These are phyloP conservation scores for Zaprionus vittiger DNA, from an alignment of 1,140 invertebrate species.

Conservation along the genomic window DNA sequence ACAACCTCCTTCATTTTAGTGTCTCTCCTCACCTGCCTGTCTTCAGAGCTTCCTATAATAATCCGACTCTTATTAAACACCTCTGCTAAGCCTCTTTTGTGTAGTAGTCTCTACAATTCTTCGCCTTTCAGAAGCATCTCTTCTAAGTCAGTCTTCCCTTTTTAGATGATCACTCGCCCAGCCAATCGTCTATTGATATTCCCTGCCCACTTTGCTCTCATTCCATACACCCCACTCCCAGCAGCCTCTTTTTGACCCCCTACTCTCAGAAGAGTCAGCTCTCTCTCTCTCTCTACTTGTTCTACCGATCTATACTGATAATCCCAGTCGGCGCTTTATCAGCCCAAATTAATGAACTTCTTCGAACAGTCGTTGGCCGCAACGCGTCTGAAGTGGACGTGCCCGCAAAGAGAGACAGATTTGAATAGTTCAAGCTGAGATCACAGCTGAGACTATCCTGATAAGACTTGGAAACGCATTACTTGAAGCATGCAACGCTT, in stretches of 20 bases:
- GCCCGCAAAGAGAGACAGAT: not conserved
- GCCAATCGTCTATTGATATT: not conserved
- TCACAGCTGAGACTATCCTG: not conserved
- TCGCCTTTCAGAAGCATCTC: not conserved
- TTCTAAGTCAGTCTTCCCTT: not conserved
- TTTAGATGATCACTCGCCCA: not conserved
- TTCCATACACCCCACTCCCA: not conserved
- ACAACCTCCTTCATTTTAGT: too few species aligned
- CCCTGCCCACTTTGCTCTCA: not conserved
- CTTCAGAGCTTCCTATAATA: too few species aligned
- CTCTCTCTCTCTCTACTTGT: not conserved
- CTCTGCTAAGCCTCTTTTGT: not conserved
- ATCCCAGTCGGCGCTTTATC: conserved; percentile 39
- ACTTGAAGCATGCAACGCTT: conserved; percentile 61
- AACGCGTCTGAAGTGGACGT: conserved; percentile 50
- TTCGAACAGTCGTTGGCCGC: conserved; percentile 53
- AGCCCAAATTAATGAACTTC: conserved; percentile 21
- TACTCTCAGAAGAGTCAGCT: not conserved
- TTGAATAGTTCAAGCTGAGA: not conserved
- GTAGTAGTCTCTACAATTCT: too few species aligned
- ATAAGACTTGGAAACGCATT: conserved; percentile 4
- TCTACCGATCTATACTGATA: conserved; percentile 34
- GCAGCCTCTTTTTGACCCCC: not conserved
- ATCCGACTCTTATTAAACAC: too few species aligned
- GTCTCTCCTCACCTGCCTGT: too few species aligned